These are phyloP conservation scores for Procambarus virginalis DNA, from an alignment of 1,140 invertebrate species.

Conservation along the genomic window DNA sequence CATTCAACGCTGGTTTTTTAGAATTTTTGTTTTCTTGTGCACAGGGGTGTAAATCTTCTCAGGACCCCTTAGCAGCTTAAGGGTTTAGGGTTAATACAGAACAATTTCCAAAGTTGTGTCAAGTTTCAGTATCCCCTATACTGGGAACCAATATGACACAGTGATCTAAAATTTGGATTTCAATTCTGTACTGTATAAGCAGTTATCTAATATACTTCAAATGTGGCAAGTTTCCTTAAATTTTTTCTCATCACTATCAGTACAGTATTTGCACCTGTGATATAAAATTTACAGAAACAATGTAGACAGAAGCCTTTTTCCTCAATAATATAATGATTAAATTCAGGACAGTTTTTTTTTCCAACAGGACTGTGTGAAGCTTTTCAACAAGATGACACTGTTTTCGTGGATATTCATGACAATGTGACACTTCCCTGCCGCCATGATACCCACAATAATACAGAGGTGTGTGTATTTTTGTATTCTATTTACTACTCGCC, in stretches of 20 bases:
- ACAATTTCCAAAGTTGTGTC: too few relatives aligned
- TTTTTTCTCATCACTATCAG: too few relatives aligned
- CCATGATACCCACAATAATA: not conserved
- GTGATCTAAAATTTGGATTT: not conserved
- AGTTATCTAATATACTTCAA: not conserved
- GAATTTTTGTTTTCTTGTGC: too few relatives aligned
- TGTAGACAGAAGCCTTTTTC: not conserved
- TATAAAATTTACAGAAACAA: not conserved
- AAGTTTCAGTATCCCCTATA: too few relatives aligned
- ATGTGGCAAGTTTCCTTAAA: not conserved
- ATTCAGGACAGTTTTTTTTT: not conserved
- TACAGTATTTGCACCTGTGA: not conserved
- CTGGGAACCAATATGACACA: not conserved
- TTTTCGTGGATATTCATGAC: not conserved
- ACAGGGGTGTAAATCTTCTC: too few relatives aligned
- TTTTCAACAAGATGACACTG: not conserved
- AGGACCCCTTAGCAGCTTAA: too few relatives aligned
- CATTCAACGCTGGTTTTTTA: too few relatives aligned
- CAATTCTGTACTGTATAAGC: not conserved
- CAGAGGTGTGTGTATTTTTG: not conserved
- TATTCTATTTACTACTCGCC: not conserved
- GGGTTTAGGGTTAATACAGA: too few relatives aligned
- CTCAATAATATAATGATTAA: not conserved
- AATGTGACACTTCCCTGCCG: constrained; percentile 17
- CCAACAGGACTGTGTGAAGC: constrained; percentile 19